These are phyloP conservation scores for Philereme vetulata DNA, from an alignment of 2,888 invertebrate genomes.

Conservation along the genomic window DNA sequence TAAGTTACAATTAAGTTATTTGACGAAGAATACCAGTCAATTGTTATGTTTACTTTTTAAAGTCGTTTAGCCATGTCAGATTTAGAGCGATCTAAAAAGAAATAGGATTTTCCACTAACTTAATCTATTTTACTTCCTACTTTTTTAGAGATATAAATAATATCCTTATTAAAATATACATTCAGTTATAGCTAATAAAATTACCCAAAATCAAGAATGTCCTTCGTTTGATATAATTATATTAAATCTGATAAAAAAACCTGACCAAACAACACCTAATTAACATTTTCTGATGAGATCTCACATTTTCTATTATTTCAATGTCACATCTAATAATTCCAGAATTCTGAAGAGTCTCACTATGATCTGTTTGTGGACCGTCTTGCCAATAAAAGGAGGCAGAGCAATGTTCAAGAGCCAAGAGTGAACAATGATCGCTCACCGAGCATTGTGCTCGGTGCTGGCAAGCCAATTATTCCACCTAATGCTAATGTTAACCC, in stretches of 20 bases:
- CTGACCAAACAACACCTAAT: not conserved
- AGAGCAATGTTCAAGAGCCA: constrained; percentile 85
- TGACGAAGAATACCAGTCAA: too few relatives aligned
- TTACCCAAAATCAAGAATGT: too few relatives aligned
- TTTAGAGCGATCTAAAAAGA: too few relatives aligned
- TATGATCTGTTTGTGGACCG: constrained; percentile 90
- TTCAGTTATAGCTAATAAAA: too few relatives aligned
- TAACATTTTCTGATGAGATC: not conserved
- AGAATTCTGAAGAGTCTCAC: constrained; percentile 89
- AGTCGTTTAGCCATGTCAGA: too few relatives aligned
- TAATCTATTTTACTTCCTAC: too few relatives aligned
- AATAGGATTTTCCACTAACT: too few relatives aligned
- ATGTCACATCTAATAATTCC: constrained; percentile 21
- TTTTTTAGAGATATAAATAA: too few relatives aligned
- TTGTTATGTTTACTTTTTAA: too few relatives aligned
- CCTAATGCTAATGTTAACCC: constrained; percentile 68
- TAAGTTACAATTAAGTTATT: too few relatives aligned
- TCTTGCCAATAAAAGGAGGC: constrained; percentile 89
- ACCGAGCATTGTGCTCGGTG: constrained; percentile 76
- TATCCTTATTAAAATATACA: too few relatives aligned
- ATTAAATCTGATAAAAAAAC: not conserved
- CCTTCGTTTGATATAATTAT: not conserved
- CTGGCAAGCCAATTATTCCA: constrained; percentile 77
- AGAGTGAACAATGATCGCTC: constrained; percentile 65
- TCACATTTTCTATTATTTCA: not conserved